These are phyloP conservation scores for Pandion haliaetus DNA, from an alignment of 2,113 vertebrate species.

Conservation along the genomic window DNA sequence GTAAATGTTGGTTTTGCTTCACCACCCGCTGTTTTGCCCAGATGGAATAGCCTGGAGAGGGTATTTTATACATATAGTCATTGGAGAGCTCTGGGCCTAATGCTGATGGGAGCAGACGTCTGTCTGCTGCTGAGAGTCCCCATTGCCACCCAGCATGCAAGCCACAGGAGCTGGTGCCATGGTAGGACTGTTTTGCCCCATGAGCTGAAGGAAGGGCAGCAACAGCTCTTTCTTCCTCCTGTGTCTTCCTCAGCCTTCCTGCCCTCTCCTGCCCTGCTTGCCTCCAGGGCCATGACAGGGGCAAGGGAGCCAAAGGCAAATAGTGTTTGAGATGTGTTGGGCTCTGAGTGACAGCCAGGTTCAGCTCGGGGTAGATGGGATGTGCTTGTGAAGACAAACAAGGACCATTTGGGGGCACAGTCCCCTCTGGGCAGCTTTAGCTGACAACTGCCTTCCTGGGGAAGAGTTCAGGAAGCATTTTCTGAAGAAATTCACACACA, in stretches of 20 bases:
- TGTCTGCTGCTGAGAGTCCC: background rate
- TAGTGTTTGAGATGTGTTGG: background rate
- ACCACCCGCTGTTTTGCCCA: slow-evolving; percentile 21
- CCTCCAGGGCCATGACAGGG: background rate
- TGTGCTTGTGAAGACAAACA: background rate
- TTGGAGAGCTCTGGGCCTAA: background rate
- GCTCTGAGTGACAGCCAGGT: background rate
- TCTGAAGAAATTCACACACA: background rate
- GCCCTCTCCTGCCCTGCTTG: background rate
- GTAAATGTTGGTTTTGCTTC: slow-evolving; percentile 40
- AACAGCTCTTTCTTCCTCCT: background rate
- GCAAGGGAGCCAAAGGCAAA: background rate
- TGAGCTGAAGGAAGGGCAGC: background rate
- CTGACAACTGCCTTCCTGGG: background rate
- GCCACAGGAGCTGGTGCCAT: background rate
- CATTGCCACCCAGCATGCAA: fast-evolving
- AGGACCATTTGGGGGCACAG: background rate
- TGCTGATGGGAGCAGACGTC: background rate
- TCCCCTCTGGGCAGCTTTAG: background rate
- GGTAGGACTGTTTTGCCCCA: background rate
- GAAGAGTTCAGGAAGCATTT: background rate
- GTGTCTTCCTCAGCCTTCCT: background rate
- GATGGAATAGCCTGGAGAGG: slow-evolving; percentile 3
- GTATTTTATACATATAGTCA: background rate
- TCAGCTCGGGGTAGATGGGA: background rate